phyloP scores from a whole-genome alignment of 2,888 invertebrate species.

The Megamerina dolium region DNA sequence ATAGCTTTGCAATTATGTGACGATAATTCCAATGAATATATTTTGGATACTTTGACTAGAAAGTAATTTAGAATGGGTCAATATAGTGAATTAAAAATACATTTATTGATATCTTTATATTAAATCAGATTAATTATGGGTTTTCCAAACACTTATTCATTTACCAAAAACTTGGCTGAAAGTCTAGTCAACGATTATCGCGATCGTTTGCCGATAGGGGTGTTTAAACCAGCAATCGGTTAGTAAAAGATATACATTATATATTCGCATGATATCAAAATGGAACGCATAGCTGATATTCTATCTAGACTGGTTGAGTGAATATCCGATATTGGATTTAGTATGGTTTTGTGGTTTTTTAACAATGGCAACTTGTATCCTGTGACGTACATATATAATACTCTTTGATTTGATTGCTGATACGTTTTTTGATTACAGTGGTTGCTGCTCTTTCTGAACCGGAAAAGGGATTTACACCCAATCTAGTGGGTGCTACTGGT shows the following conservation, averaged over 20 bases:
- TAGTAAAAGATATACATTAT: no score
- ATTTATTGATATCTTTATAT: no score
- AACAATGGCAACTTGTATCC: no score
- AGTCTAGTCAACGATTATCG: slow-evolving; percentile 65
- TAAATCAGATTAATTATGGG: slow-evolving; percentile 33
- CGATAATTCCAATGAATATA: slow-evolving; percentile 22
- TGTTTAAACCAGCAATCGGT: slow-evolving; percentile 85
- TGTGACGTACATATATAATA: no score
- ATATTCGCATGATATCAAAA: no score
- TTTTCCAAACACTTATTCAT: slow-evolving; percentile 83
- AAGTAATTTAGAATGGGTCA: background rate
- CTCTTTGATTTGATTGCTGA: no score
- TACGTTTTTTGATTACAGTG: no score
- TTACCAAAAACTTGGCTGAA: slow-evolving; percentile 83
- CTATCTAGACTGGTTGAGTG: no score
- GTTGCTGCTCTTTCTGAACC: slow-evolving; percentile 32
- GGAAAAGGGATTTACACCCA: slow-evolving; percentile 32
- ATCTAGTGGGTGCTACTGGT: slow-evolving; percentile 35
- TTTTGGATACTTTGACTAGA: slow-evolving; percentile 19
- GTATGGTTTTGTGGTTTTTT: no score
- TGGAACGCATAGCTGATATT: no score
- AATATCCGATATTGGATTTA: no score
- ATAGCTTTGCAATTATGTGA: slow-evolving; percentile 30
- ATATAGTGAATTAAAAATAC: no score
- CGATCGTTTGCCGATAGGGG: slow-evolving; percentile 62